These are phyloP conservation scores for Entomobrya proxima DNA, from an alignment of 2,888 invertebrate species.

Conservation along the genomic window DNA sequence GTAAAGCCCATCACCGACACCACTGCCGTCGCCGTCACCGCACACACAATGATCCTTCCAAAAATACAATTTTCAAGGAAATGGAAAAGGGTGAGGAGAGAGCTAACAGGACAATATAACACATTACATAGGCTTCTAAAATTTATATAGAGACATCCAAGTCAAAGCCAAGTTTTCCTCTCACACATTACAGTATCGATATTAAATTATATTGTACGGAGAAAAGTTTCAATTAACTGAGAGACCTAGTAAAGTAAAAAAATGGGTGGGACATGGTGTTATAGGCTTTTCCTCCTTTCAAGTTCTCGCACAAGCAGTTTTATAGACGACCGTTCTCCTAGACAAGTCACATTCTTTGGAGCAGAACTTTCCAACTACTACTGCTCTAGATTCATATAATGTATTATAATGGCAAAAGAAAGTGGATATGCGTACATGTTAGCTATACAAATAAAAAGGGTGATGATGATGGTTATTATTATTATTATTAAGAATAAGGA, in stretches of 20 bases:
- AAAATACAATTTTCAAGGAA: conserved; percentile 15
- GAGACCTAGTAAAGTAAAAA: conserved; percentile 66
- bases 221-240: conserved; percentile 72
- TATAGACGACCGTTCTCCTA: neutral
- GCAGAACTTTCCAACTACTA: neutral
- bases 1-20: conserved; percentile 42
- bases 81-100: neutral
- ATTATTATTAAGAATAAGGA: conserved; percentile 27
- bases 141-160: neutral
- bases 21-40: conserved; percentile 28
- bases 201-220: conserved; percentile 66
- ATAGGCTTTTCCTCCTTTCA: conserved; percentile 11
- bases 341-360: neutral
- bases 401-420: neutral
- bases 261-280: conserved; percentile 62
- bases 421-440: neutral
- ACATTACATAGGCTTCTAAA: neutral
- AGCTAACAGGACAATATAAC: neutral
- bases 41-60: conserved; percentile 31
- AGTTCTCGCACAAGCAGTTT: neutral
- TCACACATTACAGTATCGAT: conserved; percentile 41
- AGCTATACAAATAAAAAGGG: conserved; percentile 14
- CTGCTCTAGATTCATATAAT: conserved; percentile 1
- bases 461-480: conserved; percentile 36
- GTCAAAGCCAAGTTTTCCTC: conserved; percentile 25